Percentiles rank a stretch among this genome's conserved stretches.
Evolutionary conservation across 2,113 vertebrate species (phyloP).

Genomic region (Leptodactylus fuscus): DNA sequence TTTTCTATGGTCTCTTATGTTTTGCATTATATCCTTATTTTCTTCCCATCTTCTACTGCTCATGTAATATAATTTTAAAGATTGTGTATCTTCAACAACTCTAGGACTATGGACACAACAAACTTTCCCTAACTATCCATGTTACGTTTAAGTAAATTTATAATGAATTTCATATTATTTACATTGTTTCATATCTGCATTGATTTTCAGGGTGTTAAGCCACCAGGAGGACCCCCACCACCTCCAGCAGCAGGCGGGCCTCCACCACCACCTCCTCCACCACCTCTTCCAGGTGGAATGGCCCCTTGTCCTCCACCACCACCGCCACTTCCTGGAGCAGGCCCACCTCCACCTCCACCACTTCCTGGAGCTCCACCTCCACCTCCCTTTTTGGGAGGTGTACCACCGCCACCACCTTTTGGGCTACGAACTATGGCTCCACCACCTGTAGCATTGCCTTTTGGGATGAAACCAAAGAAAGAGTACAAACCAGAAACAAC

Average conservation of each 20-base stretch:
- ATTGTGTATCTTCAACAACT: too few relatives aligned
- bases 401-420: conserved; percentile 65
- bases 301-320: conserved; percentile 67
- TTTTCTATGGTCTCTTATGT: too few relatives aligned
- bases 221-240: conserved; percentile 59
- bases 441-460: conserved; percentile 74
- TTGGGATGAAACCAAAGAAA: conserved; percentile 92
- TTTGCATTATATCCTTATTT: too few relatives aligned
- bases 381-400: conserved; percentile 66
- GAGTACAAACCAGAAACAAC: conserved; percentile 84
- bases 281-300: conserved; percentile 69
- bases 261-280: conserved; percentile 71
- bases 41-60: too few relatives aligned
- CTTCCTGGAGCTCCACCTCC: conserved; percentile 75
- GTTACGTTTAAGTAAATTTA: too few relatives aligned
- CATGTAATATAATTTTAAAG: too few relatives aligned
- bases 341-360: conserved; percentile 72
- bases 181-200: not conserved
- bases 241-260: conserved; percentile 64
- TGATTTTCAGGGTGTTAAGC: conserved; percentile 71
- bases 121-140: too few relatives aligned
- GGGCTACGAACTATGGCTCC: conserved; percentile 62
- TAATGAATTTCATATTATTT: not conserved
- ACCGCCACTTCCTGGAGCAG: conserved; percentile 71
- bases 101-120: too few relatives aligned